These are phyloP conservation scores for Leuciscus idus DNA, from an alignment of 2,113 vertebrate genomes.

Conservation along the genomic window DNA sequence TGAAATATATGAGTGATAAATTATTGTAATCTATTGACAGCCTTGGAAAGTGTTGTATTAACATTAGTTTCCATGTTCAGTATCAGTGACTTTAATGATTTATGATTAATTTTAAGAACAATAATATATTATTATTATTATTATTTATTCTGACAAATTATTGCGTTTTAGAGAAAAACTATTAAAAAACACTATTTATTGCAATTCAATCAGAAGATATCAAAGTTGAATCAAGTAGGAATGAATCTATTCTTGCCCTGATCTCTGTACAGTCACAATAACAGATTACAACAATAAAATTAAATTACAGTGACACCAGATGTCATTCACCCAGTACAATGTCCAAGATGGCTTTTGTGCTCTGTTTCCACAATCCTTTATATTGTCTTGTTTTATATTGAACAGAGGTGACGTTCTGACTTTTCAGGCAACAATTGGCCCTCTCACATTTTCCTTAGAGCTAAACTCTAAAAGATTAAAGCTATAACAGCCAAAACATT, in stretches of 20 bases:
- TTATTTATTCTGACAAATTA: background rate
- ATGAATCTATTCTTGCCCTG: background rate
- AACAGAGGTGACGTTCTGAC: background rate
- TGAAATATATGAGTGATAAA: background rate
- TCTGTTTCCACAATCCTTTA: background rate
- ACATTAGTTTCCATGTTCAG: background rate
- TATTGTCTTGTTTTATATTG: constrained; percentile 7
- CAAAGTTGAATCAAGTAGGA: background rate
- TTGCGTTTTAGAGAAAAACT: background rate
- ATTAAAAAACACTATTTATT: background rate
- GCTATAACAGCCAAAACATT: background rate
- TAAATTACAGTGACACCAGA: background rate
- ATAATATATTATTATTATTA: too few relatives aligned
- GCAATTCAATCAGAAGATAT: background rate
- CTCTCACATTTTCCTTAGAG: background rate
- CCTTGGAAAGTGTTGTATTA: background rate
- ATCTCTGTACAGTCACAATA: background rate
- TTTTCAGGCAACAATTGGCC: too few relatives aligned
- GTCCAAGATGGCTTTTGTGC: constrained; percentile 13
- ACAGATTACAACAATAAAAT: constrained; percentile 1
- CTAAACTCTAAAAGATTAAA: background rate
- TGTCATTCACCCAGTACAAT: background rate
- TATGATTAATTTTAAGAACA: background rate
- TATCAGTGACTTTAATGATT: background rate
- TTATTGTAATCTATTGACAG: background rate